phyloP scores from a whole-genome alignment of 2,797 vertebrate species.

The Oceanodroma leucorhoa region DNA sequence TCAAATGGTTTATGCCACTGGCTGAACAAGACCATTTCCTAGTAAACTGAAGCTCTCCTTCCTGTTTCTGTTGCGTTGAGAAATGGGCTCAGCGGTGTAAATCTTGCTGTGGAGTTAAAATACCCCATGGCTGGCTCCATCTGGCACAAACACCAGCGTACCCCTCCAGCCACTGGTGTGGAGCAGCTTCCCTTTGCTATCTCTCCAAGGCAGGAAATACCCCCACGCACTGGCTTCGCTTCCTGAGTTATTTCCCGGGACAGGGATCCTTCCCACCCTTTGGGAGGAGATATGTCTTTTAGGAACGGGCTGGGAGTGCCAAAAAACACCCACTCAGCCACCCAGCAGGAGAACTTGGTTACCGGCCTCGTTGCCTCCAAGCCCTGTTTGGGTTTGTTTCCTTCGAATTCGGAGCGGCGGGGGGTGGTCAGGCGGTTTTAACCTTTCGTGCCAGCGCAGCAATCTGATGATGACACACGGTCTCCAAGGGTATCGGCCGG shows the following conservation, averaged over 20 bases:
- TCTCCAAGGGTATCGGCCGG: background rate
- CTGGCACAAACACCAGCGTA: background rate
- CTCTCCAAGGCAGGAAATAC: background rate
- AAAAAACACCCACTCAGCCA: constrained; percentile 13
- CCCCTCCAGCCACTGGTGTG: background rate
- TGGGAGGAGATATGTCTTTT: background rate
- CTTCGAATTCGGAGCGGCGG: accelerated
- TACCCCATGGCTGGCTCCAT: background rate
- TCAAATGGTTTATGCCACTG: background rate
- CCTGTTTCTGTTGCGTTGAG: background rate
- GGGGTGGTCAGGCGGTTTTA: background rate
- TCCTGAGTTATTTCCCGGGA: background rate
- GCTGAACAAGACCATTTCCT: background rate
- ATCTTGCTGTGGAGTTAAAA: background rate
- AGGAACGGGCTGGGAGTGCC: background rate
- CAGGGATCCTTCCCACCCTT: background rate
- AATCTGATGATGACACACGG: background rate
- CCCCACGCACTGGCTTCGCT: accelerated
- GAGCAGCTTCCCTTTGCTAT: background rate
- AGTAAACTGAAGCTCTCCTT: background rate
- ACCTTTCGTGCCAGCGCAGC: background rate
- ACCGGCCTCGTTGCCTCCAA: background rate
- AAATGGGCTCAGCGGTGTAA: background rate
- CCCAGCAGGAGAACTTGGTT: background rate
- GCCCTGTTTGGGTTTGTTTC: background rate